phyloP scores from a whole-genome alignment of 2,113 vertebrate species.

The Sprattus sprattus region DNA sequence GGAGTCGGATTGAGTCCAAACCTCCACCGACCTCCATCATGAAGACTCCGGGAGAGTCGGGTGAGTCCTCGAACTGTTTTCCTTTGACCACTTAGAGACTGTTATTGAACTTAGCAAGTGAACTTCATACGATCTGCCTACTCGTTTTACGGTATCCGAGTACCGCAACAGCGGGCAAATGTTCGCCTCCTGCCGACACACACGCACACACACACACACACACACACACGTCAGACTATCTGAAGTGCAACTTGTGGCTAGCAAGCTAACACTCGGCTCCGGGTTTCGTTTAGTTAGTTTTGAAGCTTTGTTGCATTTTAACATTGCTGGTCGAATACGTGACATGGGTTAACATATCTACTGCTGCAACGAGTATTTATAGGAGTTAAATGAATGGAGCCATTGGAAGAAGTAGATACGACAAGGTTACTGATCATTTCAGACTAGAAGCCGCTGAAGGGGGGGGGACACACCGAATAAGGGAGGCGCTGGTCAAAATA shows the following conservation, averaged over 20 bases:
- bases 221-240: not conserved
- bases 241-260: not conserved
- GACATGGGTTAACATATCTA: too few species aligned
- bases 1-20: not conserved
- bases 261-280: not conserved
- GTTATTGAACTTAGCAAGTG: not conserved
- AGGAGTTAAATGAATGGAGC: too few species aligned
- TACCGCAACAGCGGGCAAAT: not conserved
- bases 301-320: not conserved
- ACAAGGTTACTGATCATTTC: not conserved
- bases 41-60: slow-evolving; percentile 53
- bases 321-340: not conserved
- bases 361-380: too few species aligned
- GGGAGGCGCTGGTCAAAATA: not conserved
- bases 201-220: too few species aligned
- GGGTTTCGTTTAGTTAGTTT: not conserved
- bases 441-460: not conserved
- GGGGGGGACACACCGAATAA: not conserved
- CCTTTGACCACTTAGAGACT: too few species aligned
- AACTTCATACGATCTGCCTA: not conserved
- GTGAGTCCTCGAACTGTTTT: slow-evolving; percentile 24
- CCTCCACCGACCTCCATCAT: slow-evolving; percentile 33
- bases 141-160: not conserved
- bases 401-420: not conserved
- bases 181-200: not conserved